These are phyloP conservation scores for Petrocephalus microphthalmus DNA, from an alignment of 2,113 vertebrate genomes.

Conservation along the genomic window DNA sequence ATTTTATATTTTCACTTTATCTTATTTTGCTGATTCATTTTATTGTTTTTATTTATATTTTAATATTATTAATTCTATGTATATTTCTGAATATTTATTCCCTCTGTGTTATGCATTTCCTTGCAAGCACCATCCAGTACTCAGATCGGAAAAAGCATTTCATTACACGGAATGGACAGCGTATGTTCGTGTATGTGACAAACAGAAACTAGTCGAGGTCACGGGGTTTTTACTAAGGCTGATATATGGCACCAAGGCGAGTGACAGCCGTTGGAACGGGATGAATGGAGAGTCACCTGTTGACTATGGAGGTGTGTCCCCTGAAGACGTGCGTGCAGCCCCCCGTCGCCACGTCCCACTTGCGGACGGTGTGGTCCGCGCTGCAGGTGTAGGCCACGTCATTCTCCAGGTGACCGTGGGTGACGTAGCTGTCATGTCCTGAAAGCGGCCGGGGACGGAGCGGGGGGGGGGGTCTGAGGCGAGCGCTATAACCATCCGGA, in stretches of 20 bases:
- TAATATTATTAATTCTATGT: not conserved
- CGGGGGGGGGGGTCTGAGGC: not conserved
- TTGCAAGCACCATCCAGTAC: not conserved
- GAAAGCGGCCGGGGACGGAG: not conserved
- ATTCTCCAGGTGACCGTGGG: slow-evolving; percentile 69
- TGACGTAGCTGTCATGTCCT: slow-evolving; percentile 73
- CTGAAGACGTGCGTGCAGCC: slow-evolving; percentile 65
- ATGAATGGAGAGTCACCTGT: slow-evolving; percentile 52
- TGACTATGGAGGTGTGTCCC: slow-evolving; percentile 69
- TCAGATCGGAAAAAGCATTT: not conserved
- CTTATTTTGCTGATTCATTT: not conserved
- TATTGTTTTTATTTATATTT: not conserved
- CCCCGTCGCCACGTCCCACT: slow-evolving; percentile 65
- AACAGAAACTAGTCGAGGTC: not conserved
- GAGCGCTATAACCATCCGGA: not conserved
- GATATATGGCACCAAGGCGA: not conserved
- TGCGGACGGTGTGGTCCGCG: slow-evolving; percentile 62
- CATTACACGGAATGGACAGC: not conserved
- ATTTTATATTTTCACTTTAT: not conserved
- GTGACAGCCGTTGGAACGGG: not conserved
- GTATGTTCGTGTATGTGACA: too few relatives aligned
- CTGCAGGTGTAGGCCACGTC: slow-evolving; percentile 70
- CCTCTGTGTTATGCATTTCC: not conserved
- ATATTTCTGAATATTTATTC: not conserved
- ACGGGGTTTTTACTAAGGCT: not conserved